Base-by-base conservation (phyloP, 2,797 vertebrate genomes). In the Rhincodon typus region DNA sequence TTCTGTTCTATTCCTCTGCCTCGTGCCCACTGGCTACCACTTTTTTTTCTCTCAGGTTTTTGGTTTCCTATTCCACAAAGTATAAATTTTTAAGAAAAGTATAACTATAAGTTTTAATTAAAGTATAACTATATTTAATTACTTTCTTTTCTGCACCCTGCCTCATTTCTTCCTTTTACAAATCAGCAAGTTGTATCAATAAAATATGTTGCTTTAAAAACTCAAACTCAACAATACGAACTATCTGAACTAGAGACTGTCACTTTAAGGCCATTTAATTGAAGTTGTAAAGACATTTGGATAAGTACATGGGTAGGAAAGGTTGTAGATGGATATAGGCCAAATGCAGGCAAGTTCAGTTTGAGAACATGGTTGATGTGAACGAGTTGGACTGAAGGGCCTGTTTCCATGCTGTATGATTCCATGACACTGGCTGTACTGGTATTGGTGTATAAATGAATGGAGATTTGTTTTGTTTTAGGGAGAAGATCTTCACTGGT, bases 401-500 rank as follows among this genome's bases (percentile, higher is more conserved):
- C 57, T 62, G 57, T 62, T 62, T 62, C 57, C 57, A 62, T 62
- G 57, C 57, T 62, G 57, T 62, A 62, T 62, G 57, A 62, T 12
- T 62, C 57, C 12, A 62, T 62, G 57, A 50, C 46, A 50, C 46
- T 53, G 4, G 19, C 6, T 13, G 27, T 62, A 90, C 57, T 90
- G 53, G 23, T 88, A 62, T 62, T 62, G 57, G 57, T 53, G 50
- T 88, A 27, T 34, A 57, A 34, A 17, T 90, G 6, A 84, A 19
- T 21, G 50, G 53, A n/a, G 15, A 27, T 77, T 57, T 95, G 57
- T 95, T 97, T 96, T 95, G 6, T 97, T 96, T 97, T 97, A 99
- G 99, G 99, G 99, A 96, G 99, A 98, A 87, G 98, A 98, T 94
- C 97, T 99, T 96, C 99, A 99, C 70, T 99, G 99, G 99, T 88